phyloP scores from a whole-genome alignment of 2,888 invertebrate species.

The Ferdinandea cuprea region DNA sequence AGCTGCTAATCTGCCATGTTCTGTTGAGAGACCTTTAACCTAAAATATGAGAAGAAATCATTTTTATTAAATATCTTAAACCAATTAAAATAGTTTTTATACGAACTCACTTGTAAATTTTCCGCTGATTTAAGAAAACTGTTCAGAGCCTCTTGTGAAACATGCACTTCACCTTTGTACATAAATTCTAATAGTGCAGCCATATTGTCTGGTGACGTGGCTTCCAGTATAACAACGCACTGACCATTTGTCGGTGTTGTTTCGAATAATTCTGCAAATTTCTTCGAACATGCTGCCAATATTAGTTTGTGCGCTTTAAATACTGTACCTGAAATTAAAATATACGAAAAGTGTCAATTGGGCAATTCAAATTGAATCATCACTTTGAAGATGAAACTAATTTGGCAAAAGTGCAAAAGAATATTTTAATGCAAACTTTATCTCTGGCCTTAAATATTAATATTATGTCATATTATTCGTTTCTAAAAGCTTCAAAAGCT shows the following conservation, averaged over 20 bases:
- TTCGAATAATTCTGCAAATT: slow-evolving; percentile 95
- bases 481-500: no score
- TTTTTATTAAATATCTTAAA: not conserved
- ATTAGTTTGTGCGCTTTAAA: slow-evolving; percentile 96
- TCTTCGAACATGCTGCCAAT: slow-evolving; percentile 96
- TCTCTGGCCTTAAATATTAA: no score
- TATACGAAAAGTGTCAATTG: no score
- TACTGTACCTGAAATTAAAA: slow-evolving; percentile 88
- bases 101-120: slow-evolving; percentile 89
- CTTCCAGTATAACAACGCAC: slow-evolving; percentile 94
- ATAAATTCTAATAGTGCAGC: slow-evolving; percentile 95
- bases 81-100: not conserved
- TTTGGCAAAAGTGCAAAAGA: no score
- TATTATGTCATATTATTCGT: no score
- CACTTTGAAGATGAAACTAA: no score
- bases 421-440: no score
- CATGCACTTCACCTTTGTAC: slow-evolving; percentile 97
- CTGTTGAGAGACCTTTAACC: slow-evolving; percentile 91
- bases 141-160: slow-evolving; percentile 94
- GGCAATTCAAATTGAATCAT: slow-evolving; percentile 1
- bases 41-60: slow-evolving; percentile 78
- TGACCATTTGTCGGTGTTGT: slow-evolving; percentile 88
- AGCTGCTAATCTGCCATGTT: slow-evolving; percentile 85
- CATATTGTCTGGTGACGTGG: slow-evolving; percentile 95
- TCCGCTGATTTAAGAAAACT: slow-evolving; percentile 96